Percentiles rank a stretch among this genome's conserved stretches.
These are phyloP conservation scores for Patella depressa DNA, from an alignment of 2,888 invertebrate species.

Conservation along the genomic window DNA sequence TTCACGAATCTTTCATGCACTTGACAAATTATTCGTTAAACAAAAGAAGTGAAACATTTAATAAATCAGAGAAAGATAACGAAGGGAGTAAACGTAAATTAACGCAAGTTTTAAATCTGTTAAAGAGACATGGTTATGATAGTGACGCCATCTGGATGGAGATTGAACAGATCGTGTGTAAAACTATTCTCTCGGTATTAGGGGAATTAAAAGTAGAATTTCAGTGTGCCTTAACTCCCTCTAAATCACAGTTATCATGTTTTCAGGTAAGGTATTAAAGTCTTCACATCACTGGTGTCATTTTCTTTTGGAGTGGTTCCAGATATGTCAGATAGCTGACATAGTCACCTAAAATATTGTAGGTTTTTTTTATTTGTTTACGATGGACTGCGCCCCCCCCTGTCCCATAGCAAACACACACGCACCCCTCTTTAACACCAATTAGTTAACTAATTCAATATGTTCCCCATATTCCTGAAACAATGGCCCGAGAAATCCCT, in stretches of 20 bases:
- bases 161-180: constrained; percentile 72
- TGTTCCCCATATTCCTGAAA: no score
- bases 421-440: no score
- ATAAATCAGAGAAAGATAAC: constrained; percentile 67
- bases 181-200: constrained; percentile 72
- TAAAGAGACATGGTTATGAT: constrained; percentile 65
- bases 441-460: no score
- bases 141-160: constrained; percentile 69
- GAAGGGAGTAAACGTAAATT: constrained; percentile 73
- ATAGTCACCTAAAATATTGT: no score
- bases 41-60: constrained; percentile 71
- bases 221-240: constrained; percentile 64
- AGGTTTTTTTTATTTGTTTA: no score
- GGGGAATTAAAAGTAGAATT: constrained; percentile 72
- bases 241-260: constrained; percentile 71
- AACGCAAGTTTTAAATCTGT: constrained; percentile 70
- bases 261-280: constrained; percentile 70
- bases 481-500: no score
- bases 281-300: not conserved
- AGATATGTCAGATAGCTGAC: no score
- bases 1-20: constrained; percentile 72
- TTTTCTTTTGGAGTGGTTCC: not conserved
- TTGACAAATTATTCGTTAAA: constrained; percentile 74
- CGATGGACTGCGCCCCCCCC: no score
- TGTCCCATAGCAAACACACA: no score